Evolutionary conservation across 2,113 vertebrate genomes (phyloP), one percentile per base, ranked within the genome.

Genomic region (Clarias batrachus): DNA sequence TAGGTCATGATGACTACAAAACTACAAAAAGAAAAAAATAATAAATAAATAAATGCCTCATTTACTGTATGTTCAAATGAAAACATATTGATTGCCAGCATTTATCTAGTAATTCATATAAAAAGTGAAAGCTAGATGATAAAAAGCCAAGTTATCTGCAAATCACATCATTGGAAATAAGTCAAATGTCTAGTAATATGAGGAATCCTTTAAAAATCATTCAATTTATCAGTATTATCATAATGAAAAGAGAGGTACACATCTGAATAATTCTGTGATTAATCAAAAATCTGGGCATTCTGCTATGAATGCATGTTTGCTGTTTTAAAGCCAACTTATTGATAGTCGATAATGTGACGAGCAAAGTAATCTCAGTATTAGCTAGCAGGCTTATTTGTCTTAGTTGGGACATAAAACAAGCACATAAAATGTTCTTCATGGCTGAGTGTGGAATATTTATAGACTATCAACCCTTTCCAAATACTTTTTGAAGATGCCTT

Each of bases 1-100:
- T 68, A 86, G 48, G 48, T 48, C 82, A 76, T 81, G 59, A 37
- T 87, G 90, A 79, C 63, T n/a, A n/a, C n/a, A n/a, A 79, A 82
- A 8, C 66, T 56, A 76, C 16, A 60, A 6, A 73, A 81, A 74
- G 25, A 65, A 57, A 62, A n/a, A 73, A 59, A 85, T 21, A 27
- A 27, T 66, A 66, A 66, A 66, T 48, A 6, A 27, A 11, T 2
- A 48, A n/a, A 77, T 16, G 23, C 11, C 7, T 48, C 48, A 48
- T 48, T 13, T 37, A 37, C 33, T 37, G 33, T 25, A n/a, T n/a
- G 23, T 54, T 76, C 14, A 19, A 10, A 19, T 21, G 33, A 52
- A 48, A 74, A 74, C 9, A 23, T 52, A 9, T 48, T 48, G 4
- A 48, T 21, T 74, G 33, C 12, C 48, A 19, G 71, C 1, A 74